phyloP scores from a whole-genome alignment of 2,888 invertebrate species.

The Heterodera filipjevi region DNA sequence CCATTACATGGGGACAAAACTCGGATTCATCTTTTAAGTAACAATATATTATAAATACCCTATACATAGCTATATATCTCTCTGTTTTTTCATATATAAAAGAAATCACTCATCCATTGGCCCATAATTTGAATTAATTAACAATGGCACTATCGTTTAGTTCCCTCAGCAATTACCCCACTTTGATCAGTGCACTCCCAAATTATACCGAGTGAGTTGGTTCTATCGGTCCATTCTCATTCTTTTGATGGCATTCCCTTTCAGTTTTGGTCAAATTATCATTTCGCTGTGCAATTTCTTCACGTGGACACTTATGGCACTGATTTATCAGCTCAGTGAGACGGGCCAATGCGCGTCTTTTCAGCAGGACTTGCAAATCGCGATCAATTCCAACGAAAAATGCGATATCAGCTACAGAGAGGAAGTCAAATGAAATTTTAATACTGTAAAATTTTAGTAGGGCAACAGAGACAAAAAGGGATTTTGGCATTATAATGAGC shows the following conservation, averaged over 20 bases:
- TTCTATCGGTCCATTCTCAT: too few species aligned
- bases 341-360: slow-evolving; percentile 38
- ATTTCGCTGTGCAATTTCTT: slow-evolving; percentile 25
- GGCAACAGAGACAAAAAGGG: too few species aligned
- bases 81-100: too few species aligned
- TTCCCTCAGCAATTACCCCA: slow-evolving; percentile 40
- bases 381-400: slow-evolving; percentile 30
- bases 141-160: not conserved
- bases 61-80: too few species aligned
- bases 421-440: slow-evolving; percentile 28
- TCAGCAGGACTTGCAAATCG: slow-evolving; percentile 33
- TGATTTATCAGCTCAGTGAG: slow-evolving; percentile 42
- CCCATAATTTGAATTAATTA: too few species aligned
- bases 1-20: slow-evolving; percentile 47
- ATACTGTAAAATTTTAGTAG: too few species aligned
- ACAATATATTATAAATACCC: too few species aligned
- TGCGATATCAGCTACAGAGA: slow-evolving; percentile 42
- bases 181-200: slow-evolving; percentile 34
- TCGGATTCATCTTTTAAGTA: not conserved
- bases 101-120: too few species aligned
- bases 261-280: slow-evolving; percentile 19
- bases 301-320: slow-evolving; percentile 37
- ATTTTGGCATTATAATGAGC: too few species aligned
- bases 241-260: too few species aligned
- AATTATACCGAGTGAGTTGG: slow-evolving; percentile 42